Evolutionary conservation across 1,140 invertebrate genomes (phyloP), one percentile per base, ranked within the genome.

Genomic region (Phortica variegata): DNA sequence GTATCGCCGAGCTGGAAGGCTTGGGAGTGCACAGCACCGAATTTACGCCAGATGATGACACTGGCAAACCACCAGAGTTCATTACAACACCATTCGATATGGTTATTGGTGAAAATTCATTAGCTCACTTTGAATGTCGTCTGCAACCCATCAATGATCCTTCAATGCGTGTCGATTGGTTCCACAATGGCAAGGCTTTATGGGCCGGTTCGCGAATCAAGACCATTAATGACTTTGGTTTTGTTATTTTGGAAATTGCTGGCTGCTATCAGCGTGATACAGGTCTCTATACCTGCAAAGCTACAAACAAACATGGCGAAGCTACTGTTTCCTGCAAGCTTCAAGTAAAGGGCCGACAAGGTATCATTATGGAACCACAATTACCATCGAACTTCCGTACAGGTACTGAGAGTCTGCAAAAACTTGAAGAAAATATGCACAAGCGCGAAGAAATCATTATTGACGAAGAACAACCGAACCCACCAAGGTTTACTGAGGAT

Each of bases 131-230:
- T 60, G 93, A 97, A 79, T 94, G 91, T 56, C 85, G 90, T 32
- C 77, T 96, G 16, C 84, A 86, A 44, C 94, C 94, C n/a, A 84
- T 93, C 7, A 91, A 92, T 61, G 93, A 97, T 78, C 88, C 90
- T 1, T 91, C 88, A 47, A 89, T 97, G 87, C 83, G 87, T 55
- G 91, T 97, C 12, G 94, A 97, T 78, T 97, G 94, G 94, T 97
- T 87, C 84, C 93, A 96, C 59, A 95, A 97, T 76, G 94, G 93
- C 23, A 93, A 95, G 79, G 83, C 91, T 8, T 79, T 96, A 36
- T 84, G 88, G 60, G 85, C 89, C 50, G 92, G 91, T 38, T 92
- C 90, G 7, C 83, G 91, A 75, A 86, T 94, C 44, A 93, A 93
- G 72, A 93, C 90, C 0, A 93, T 94, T 47, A 92, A 92, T 58